Base-by-base conservation (phyloP, 2,888 invertebrate species). In the Meteorus cinctellus region DNA sequence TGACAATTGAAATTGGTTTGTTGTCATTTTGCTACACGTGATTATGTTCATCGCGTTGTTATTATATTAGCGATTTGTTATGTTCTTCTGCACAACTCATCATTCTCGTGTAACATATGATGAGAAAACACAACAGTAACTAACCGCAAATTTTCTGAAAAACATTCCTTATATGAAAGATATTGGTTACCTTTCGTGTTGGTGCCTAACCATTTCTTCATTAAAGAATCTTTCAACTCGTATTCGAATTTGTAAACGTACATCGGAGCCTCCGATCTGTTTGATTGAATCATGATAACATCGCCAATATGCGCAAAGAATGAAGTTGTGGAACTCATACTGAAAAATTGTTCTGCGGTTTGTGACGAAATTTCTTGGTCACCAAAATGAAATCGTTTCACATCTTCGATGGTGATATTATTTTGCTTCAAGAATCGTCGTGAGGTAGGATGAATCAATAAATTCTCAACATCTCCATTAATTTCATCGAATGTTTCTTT, bases 211-310 rank as follows among this genome's bases (percentile, higher is more conserved):
- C 78, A 0, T 4, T 19, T 51, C 59, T 84, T 87, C 12, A 79
- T 8, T 0, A 81, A 1, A 0, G 86, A 55, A 19, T 19, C 27
- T 10, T 51, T 12, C 3, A n/a, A 27, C 6, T 85, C 84, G 65
- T 84, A 86, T 6, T 81, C 80, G 75, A 88, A 86, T 51, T 82
- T 80, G 41, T 89, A 89, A 4, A 85, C 70, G 62, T 86, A 89
- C 3, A 84, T 86, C 0, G 83, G 51, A 5, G 14, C 19, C 0
- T 55, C 5, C 8, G 27, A 14, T 60, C 72, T 72, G 6, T 73
- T 51, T 1, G 79, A 65, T 74, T 88, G 88, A 5, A 76, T 29
- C 27, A 81, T 77, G 1, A 82, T 75, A 0, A 83, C 69, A 4
- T 86, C 59, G 34, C 71, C 67, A 31, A 75, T 83, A 60, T 83